Evolutionary conservation across 2,797 vertebrate genomes (phyloP).

Genomic region (Lindbergichthys nudifrons): DNA sequence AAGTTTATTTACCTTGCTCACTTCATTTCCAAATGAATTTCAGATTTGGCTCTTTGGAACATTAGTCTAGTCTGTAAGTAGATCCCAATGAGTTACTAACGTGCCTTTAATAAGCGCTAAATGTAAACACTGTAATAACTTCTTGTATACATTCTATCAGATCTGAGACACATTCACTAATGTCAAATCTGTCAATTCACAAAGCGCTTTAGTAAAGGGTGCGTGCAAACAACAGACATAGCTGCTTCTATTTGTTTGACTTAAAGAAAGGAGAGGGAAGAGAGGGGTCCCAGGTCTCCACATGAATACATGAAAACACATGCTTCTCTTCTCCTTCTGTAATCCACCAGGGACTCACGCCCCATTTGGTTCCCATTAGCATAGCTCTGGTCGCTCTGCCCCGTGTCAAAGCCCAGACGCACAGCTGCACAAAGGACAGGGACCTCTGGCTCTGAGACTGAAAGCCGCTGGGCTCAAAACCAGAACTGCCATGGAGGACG

Average conservation of each 20-base stretch:
- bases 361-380: conserved; percentile 86
- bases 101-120: conserved; percentile 27
- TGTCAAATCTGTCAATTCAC: conserved; percentile 27
- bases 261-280: conserved; percentile 40
- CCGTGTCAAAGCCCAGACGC: conserved; percentile 80
- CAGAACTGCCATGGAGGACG: conserved; percentile 73
- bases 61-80: conserved; percentile 6
- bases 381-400: conserved; percentile 82
- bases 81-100: conserved; percentile 37
- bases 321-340: conserved; percentile 80
- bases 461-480: conserved; percentile 70
- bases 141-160: conserved; percentile 22
- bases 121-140: conserved; percentile 37
- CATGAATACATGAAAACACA: conserved; percentile 81
- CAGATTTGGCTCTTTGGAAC: conserved; percentile 25
- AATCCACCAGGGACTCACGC: conserved; percentile 81
- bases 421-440: conserved; percentile 84
- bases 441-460: conserved; percentile 77
- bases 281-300: conserved; percentile 66
- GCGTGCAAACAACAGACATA: conserved; percentile 65
- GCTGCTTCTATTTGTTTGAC: conserved; percentile 68
- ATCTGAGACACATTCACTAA: conserved; percentile 20
- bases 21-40: conserved; percentile 47
- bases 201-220: conserved; percentile 43
- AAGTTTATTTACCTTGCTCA: conserved; percentile 50